Base-by-base conservation (phyloP, 2,113 vertebrate genomes). In the Aix galericulata region DNA sequence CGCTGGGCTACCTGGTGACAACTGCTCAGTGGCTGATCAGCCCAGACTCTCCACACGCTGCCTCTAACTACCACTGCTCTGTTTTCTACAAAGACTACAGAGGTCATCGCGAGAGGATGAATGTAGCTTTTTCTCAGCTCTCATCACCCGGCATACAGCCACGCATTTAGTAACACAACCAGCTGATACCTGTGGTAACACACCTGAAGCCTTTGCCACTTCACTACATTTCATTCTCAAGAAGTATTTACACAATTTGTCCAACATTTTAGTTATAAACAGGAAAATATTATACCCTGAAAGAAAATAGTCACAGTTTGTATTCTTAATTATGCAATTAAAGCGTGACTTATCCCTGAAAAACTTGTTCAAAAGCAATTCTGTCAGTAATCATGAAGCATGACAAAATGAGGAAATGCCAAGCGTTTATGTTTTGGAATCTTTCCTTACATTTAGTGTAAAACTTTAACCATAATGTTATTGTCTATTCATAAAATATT, bases 21-120 rank as follows among this genome's bases (percentile, higher is more conserved):
- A 58, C 67, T 34, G 26, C 3, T 29, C 1, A 34, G 25, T 0
- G 11, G 7, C 76, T 36, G 36, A 16, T 55, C 59, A 56, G 38
- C 34, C 68, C 68, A 17, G 36, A 17, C 27, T 34, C 26, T 22
- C 11, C 36, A 4, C 0, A 0, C 3, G 9, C 4, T 8, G 1
- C 36, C 42, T 36, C 29, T 38, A 38, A 21, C 17, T 3, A 44
- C 9, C 20, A 53, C 1, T 2, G 1, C 48, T 67, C 40, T 16
- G 1, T 25, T 17, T 64, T 16, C 44, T 50, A 52, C 66, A 53
- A 20, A 56, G 53, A 36, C 17, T 5, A 66, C 17, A 56, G 23
- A 46, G 44, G 20, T 12, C 23, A 16, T 13, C 20, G 17, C 2
- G 13, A 63, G 48, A 32, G 4, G 31, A 48, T 15, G 10, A 18